phyloP scores from a whole-genome alignment of 2,888 invertebrate species.

The Elmis aenea region DNA sequence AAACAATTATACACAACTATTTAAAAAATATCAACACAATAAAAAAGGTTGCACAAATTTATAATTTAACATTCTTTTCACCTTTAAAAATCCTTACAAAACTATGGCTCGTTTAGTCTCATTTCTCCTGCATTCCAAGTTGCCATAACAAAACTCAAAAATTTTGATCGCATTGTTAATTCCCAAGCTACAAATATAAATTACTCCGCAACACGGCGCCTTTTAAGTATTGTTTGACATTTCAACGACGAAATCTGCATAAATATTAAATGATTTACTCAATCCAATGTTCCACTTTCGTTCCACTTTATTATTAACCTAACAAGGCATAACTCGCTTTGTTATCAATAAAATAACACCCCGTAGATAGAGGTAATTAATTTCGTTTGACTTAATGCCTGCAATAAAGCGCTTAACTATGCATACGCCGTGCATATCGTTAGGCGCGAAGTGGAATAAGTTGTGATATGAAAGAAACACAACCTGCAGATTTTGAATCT shows the following conservation, averaged over 20 bases:
- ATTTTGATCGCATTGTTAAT: too few relatives aligned
- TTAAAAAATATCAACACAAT: too few relatives aligned
- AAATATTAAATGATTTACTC: slow-evolving; percentile 8
- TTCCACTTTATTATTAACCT: slow-evolving; percentile 15
- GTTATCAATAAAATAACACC: slow-evolving; percentile 21
- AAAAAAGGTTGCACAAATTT: too few relatives aligned
- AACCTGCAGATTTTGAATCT: slow-evolving; percentile 13
- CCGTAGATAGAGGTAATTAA: slow-evolving; percentile 17
- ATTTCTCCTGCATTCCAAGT: too few relatives aligned
- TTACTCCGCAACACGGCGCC: not conserved
- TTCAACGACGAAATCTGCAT: not conserved
- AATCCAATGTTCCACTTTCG: slow-evolving; percentile 19
- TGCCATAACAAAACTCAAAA: too few relatives aligned
- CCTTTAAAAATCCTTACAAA: too few relatives aligned
- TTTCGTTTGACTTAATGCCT: slow-evolving; percentile 10
- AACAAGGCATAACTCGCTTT: slow-evolving; percentile 13
- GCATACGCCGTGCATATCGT: slow-evolving; percentile 1
- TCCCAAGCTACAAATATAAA: not conserved
- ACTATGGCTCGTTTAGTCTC: too few relatives aligned
- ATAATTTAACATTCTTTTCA: too few relatives aligned
- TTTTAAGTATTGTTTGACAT: not conserved
- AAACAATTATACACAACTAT: too few relatives aligned
- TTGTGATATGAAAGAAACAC: slow-evolving; percentile 11
- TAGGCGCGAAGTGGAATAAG: too few relatives aligned
- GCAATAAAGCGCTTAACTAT: slow-evolving; percentile 6